phyloP scores from a whole-genome alignment of 2,888 invertebrate genomes.

The Latheticus oryzae region DNA sequence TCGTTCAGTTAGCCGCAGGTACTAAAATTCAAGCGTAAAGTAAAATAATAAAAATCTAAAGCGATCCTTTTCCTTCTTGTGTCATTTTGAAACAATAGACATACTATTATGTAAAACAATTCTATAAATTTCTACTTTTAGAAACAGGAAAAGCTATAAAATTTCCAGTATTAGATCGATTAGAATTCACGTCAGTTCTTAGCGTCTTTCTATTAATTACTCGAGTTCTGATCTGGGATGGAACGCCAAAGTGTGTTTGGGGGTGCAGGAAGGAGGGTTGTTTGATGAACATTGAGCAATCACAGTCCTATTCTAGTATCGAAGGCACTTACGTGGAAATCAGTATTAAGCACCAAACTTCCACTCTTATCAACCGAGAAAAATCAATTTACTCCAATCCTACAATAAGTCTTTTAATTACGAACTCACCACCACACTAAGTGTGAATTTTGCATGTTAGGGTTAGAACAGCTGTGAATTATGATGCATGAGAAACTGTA shows the following conservation, averaged over 20 bases:
- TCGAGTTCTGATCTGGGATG: constrained; percentile 63
- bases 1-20: constrained; percentile 33
- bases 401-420: constrained; percentile 31
- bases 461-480: constrained; percentile 2
- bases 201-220: constrained; percentile 65
- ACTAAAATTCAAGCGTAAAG: constrained; percentile 35
- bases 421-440: neutral
- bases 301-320: constrained; percentile 64
- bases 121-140: constrained; percentile 19
- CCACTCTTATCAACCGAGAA: constrained; percentile 31
- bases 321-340: constrained; percentile 56
- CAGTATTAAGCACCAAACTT: constrained; percentile 44
- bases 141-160: constrained; percentile 17
- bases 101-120: constrained; percentile 13
- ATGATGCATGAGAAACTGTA: constrained; percentile 16
- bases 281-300: constrained; percentile 65
- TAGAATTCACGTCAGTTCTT: constrained; percentile 64
- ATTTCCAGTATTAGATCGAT: constrained; percentile 51
- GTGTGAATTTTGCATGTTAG: constrained; percentile 7
- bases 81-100: constrained; percentile 13
- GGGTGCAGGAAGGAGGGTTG: constrained; percentile 57
- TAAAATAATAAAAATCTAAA: constrained; percentile 14
- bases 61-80: no score
- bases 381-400: constrained; percentile 29
- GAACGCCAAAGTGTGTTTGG: constrained; percentile 52